phyloP scores from a whole-genome alignment of 1,140 invertebrate species.

The Asbolus verrucosus region DNA sequence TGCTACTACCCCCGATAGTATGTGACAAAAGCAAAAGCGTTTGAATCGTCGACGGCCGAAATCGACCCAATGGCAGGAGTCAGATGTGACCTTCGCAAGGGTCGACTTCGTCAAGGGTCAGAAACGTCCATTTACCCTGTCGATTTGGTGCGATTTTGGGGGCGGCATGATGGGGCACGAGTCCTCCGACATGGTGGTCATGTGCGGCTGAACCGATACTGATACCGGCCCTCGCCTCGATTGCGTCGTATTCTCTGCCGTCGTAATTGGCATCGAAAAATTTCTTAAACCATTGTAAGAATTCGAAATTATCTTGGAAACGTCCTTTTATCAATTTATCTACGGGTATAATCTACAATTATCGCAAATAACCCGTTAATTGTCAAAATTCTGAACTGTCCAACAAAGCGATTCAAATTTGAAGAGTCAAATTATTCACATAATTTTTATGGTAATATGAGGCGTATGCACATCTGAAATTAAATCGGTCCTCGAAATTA shows the following conservation, averaged over 20 bases:
- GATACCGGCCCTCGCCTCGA: constrained; percentile 85
- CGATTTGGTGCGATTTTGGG: constrained; percentile 46
- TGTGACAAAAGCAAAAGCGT: constrained; percentile 37
- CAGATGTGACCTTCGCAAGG: background rate
- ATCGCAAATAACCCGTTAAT: constrained; percentile 43
- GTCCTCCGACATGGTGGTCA: constrained; percentile 49
- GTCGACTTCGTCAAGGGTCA: constrained; percentile 3
- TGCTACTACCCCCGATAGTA: constrained; percentile 11
- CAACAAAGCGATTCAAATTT: no score
- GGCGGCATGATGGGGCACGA: constrained; percentile 45
- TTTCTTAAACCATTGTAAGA: constrained; percentile 99
- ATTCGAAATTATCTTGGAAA: constrained; percentile 99
- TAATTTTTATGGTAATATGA: no score
- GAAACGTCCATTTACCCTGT: constrained; percentile 60
- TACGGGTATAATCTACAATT: constrained; percentile 91
- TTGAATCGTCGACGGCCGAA: constrained; percentile 5
- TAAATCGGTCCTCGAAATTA: no score
- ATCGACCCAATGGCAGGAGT: background rate
- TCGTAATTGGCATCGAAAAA: constrained; percentile 99
- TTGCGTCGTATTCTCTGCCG: constrained; percentile 92
- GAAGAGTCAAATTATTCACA: no score
- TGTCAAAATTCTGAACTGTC: constrained; percentile 5
- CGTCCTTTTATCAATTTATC: constrained; percentile 97
- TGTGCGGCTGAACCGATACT: constrained; percentile 72
- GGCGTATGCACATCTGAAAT: no score